Conservation (phyloP, 2,888 invertebrate genomes). For the Argyresthia albistria region DNA sequence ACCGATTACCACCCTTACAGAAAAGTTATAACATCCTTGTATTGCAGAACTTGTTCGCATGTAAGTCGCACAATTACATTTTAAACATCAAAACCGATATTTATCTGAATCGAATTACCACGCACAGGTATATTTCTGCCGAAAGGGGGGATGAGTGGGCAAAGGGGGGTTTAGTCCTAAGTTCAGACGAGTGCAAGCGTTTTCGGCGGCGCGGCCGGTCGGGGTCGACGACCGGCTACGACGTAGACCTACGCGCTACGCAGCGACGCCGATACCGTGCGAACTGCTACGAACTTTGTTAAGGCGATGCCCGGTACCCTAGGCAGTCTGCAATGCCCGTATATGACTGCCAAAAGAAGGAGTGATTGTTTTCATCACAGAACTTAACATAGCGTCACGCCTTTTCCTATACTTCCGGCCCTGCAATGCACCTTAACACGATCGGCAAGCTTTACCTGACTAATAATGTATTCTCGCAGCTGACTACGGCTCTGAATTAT, state of each 20-base stretch:
- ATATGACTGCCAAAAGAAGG: too few relatives aligned
- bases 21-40: too few relatives aligned
- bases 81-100: not conserved
- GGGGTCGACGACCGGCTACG: slow-evolving; percentile 47
- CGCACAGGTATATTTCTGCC: not conserved
- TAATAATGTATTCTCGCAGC: not conserved
- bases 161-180: slow-evolving; percentile 13
- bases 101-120: not conserved
- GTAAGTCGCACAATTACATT: not conserved
- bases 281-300: not conserved
- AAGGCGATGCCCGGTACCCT: not conserved
- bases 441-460: not conserved
- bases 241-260: slow-evolving; percentile 61
- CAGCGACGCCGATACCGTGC: slow-evolving; percentile 17
- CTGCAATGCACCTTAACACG: not conserved
- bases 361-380: too few relatives aligned
- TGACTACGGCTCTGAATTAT: not conserved
- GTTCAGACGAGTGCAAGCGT: slow-evolving; percentile 48
- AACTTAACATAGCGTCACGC: too few relatives aligned
- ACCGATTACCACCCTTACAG: too few relatives aligned
- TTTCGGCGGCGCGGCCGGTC: slow-evolving; percentile 42
- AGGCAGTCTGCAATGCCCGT: too few relatives aligned
- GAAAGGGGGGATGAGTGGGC: too few relatives aligned
- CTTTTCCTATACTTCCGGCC: too few relatives aligned
- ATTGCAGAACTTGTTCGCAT: too few relatives aligned